Evolutionary conservation across 2,888 invertebrate genomes (phyloP).

Genomic region (Lissocephala sabroskyi): DNA sequence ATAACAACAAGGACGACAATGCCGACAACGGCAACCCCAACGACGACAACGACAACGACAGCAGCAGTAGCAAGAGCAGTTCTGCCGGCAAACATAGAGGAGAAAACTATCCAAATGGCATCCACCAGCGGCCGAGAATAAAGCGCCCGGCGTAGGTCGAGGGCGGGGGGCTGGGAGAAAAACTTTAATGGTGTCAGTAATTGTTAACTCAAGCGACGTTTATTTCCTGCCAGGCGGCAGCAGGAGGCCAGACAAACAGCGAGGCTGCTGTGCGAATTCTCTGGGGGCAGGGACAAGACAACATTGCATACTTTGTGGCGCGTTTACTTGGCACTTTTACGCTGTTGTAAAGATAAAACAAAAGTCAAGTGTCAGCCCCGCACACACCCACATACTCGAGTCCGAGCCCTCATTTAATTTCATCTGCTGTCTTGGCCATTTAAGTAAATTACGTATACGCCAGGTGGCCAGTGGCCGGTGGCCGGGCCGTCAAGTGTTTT

Average conservation of each 20-base stretch:
- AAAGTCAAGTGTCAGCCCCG: slow-evolving; percentile 49
- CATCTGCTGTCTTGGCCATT: slow-evolving; percentile 1
- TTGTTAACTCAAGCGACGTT: slow-evolving; percentile 64
- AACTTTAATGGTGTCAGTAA: slow-evolving; percentile 67
- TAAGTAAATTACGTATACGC: slow-evolving; percentile 55
- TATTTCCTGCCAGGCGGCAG: slow-evolving; percentile 41
- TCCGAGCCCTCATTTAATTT: neutral
- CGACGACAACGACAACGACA: slow-evolving; percentile 20
- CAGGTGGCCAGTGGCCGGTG: slow-evolving; percentile 18
- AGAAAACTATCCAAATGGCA: slow-evolving; percentile 43
- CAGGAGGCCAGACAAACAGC: slow-evolving; percentile 4
- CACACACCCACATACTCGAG: neutral
- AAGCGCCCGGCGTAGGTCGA: slow-evolving; percentile 12
- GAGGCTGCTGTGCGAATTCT: slow-evolving; percentile 9
- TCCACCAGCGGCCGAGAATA: slow-evolving; percentile 4
- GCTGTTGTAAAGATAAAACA: slow-evolving; percentile 40
- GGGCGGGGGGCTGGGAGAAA: slow-evolving; percentile 21
- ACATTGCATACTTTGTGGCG: slow-evolving; percentile 53
- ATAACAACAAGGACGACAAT: slow-evolving; percentile 11
- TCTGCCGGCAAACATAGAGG: neutral
- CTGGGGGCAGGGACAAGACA: slow-evolving; percentile 2
- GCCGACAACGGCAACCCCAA: slow-evolving; percentile 9
- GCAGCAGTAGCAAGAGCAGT: slow-evolving; percentile 13
- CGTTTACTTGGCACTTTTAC: slow-evolving; percentile 52
- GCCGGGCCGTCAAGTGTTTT: slow-evolving; percentile 15